Evolutionary conservation across 2,113 vertebrate genomes (phyloP), one percentile per base, ranked within the genome.

Genomic region (Heterocephalus glaber): DNA sequence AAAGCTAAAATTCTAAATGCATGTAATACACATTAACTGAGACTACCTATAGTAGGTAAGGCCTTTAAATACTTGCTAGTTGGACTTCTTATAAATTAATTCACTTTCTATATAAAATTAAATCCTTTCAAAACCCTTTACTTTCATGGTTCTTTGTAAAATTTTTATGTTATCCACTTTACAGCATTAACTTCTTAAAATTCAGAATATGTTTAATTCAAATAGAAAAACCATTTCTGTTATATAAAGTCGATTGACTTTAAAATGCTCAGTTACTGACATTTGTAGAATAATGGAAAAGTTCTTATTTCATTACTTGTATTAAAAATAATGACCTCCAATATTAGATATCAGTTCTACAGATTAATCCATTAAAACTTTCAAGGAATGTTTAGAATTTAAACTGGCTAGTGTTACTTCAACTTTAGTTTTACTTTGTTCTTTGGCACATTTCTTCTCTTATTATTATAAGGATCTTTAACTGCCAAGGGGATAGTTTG

Each of bases 171-270:
- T 66, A 61, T 58, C 33, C 54, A n/a, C 72, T 87, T 89, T 90
- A 87, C 56, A 88, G 0, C 20, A 35, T 22, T 38, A 47, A n/a
- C 44, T 72, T 66, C 49, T 44, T 79, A 90, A 90, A 95, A 72
- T 61, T 90, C 66, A 84, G 72, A 76, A 82, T 61, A 63, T 58
- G 38, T 10, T 38, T 66, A 92, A 79, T 84, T 96, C 94, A 84
- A 95, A 96, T 86, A 97, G 35, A 95, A 95, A 98, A 97, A 95
- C 86, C 60, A 86, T 49, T 95, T 52, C 44, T 82, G 93, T 89
- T 95, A 54, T 74, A 54, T 90, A 87, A 83, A 94, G 28, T 93
- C 60, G 84, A 98, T 91, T 96, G 83, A 41, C 94, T 97, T 97
- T 74, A 92, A 97, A 96, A 96, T 96, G 93, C 60, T 44, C 47